Conservation (phyloP, 1,140 invertebrate genomes). For the Drosophila insularis region DNA sequence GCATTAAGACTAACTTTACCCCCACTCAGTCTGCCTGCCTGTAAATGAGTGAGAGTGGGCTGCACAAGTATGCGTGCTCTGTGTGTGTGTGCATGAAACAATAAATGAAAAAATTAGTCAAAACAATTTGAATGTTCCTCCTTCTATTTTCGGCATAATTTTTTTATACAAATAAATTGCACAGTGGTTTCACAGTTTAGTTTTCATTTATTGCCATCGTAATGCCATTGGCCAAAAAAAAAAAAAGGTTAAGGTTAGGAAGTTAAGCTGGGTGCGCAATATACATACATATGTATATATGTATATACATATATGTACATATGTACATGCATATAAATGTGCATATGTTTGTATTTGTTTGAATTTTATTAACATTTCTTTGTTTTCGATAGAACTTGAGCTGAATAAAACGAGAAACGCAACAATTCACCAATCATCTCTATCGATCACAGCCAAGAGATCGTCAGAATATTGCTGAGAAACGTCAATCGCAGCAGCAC, state of each 20-base stretch:
- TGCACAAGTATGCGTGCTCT: slow-evolving; percentile 33
- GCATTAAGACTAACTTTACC: background rate
- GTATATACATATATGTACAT: background rate
- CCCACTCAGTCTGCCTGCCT: background rate
- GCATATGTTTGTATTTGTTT: background rate
- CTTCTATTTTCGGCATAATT: slow-evolving; percentile 32
- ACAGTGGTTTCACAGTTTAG: slow-evolving; percentile 15
- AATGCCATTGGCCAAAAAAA: background rate
- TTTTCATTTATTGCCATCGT: background rate
- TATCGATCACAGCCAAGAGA: background rate
- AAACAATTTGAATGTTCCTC: slow-evolving; percentile 31
- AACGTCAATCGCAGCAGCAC: slow-evolving; percentile 10
- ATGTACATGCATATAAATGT: background rate
- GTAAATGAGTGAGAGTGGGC: slow-evolving; percentile 39
- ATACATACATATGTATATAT: background rate
- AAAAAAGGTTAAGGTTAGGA: slow-evolving; percentile 13
- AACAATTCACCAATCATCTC: background rate
- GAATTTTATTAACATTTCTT: slow-evolving; percentile 7
- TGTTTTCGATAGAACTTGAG: slow-evolving; percentile 7
- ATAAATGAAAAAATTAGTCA: slow-evolving; percentile 40
- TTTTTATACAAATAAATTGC: slow-evolving; percentile 18
- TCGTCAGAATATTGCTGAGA: slow-evolving; percentile 31
- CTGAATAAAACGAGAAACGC: slow-evolving; percentile 4
- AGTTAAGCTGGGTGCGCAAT: slow-evolving; percentile 14
- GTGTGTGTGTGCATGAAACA: slow-evolving; percentile 49